These are phyloP conservation scores for Volucella bombylans DNA, from an alignment of 2,888 invertebrate genomes.

Conservation along the genomic window DNA sequence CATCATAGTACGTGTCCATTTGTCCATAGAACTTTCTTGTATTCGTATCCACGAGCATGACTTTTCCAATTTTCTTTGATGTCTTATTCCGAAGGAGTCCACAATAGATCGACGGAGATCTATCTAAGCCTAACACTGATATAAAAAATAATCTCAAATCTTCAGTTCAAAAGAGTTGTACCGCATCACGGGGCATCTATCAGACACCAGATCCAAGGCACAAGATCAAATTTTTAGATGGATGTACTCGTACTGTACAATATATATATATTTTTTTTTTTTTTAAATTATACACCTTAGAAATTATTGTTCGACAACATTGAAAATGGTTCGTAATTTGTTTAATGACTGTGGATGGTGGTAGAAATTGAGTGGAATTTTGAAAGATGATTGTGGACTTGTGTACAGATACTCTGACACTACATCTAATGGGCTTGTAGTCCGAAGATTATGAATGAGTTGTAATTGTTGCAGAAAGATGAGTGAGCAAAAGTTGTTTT, in stretches of 20 bases:
- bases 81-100: not conserved
- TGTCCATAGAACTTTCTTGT: not conserved
- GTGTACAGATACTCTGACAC: not conserved
- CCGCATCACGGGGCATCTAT: not conserved
- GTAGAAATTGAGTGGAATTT: slow-evolving; percentile 1
- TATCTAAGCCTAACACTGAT: not conserved
- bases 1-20: slow-evolving; percentile 14
- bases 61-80: slow-evolving; percentile 9
- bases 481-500: slow-evolving; percentile 23
- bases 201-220: not conserved
- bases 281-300: slow-evolving; percentile 29
- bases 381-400: too few species aligned
- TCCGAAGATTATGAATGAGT: not conserved
- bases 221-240: slow-evolving; percentile 23
- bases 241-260: slow-evolving; percentile 5
- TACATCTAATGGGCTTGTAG: slow-evolving; percentile 19
- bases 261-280: not conserved
- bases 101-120: not conserved
- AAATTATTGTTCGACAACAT: slow-evolving; percentile 55
- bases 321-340: slow-evolving; percentile 46
- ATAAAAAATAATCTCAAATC: not conserved
- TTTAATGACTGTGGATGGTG: slow-evolving; percentile 41
- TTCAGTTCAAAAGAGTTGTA: not conserved
- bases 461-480: slow-evolving; percentile 10
- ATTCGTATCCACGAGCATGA: not conserved